Evolutionary conservation across 2,888 invertebrate species (phyloP).

Genomic region (Athrips mouffetella): DNA sequence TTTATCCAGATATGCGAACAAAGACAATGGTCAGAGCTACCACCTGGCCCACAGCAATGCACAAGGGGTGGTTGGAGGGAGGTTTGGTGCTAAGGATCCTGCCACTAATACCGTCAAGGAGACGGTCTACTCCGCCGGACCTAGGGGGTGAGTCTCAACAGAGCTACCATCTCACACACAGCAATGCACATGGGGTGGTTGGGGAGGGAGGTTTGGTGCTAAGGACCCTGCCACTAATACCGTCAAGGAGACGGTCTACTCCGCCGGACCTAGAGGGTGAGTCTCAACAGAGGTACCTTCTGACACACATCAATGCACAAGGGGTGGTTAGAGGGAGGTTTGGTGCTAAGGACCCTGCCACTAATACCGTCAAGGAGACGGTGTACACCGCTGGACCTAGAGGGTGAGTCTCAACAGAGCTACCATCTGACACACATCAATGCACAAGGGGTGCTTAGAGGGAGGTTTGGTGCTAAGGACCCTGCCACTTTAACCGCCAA

Average conservation of each 20-base stretch:
- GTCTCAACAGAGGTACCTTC: slow-evolving; percentile 85
- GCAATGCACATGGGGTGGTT: slow-evolving; percentile 81
- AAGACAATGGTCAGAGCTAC: slow-evolving; percentile 84
- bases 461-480: slow-evolving; percentile 85
- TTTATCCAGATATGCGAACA: slow-evolving; percentile 75
- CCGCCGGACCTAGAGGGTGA: slow-evolving; percentile 88
- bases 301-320: slow-evolving; percentile 81
- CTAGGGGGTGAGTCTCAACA: no score
- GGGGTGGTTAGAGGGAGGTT: slow-evolving; percentile 84
- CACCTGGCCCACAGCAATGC: slow-evolving; percentile 83
- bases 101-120: slow-evolving; percentile 83
- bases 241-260: slow-evolving; percentile 84
- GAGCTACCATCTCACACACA: slow-evolving; percentile 84
- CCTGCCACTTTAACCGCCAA: slow-evolving; percentile 84
- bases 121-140: slow-evolving; percentile 86
- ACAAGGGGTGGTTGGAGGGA: slow-evolving; percentile 82
- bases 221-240: slow-evolving; percentile 84
- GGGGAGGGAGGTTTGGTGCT: slow-evolving; percentile 85
- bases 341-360: slow-evolving; percentile 85
- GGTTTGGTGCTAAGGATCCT: slow-evolving; percentile 86
- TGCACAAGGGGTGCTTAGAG: slow-evolving; percentile 82
- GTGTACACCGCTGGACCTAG: slow-evolving; percentile 87
- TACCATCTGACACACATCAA: slow-evolving; percentile 84
- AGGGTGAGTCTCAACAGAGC: no score
- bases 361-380: slow-evolving; percentile 83